phyloP scores from a whole-genome alignment of 2,113 vertebrate genomes.

The Mustela nigripes region DNA sequence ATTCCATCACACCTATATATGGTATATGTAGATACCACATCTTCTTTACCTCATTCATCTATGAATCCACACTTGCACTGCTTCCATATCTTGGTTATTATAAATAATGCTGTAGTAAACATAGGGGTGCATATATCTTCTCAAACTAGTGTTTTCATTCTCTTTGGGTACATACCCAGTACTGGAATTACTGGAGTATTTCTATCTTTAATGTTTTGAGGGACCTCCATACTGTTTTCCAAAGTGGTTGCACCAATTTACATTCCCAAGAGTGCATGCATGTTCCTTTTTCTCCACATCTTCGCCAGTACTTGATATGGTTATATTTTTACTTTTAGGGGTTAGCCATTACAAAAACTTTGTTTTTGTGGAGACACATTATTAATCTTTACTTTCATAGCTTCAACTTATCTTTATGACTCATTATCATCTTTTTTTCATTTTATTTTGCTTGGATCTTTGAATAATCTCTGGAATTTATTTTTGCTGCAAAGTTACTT shows the following conservation, averaged over 20 bases:
- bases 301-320: background rate
- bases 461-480: background rate
- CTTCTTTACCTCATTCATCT: background rate
- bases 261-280: background rate
- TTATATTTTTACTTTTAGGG: slow-evolving; percentile 14
- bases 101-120: background rate
- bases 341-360: slow-evolving; percentile 1
- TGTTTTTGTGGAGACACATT: background rate
- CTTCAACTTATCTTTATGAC: background rate
- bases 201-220: background rate
- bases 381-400: background rate
- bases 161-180: background rate
- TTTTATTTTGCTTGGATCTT: slow-evolving; percentile 49
- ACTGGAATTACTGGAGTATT: background rate
- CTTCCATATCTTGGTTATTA: background rate
- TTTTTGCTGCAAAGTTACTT: slow-evolving; percentile 14
- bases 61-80: background rate
- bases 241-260: background rate
- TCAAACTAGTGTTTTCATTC: background rate
- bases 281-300: background rate
- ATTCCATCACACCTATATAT: background rate
- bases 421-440: background rate
- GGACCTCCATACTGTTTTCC: background rate
- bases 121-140: background rate
- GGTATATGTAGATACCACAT: background rate